A percentile compares a stretch with the other conserved stretches of the same genome.
These are phyloP conservation scores for Drosophila ironensis DNA, from an alignment of 1,140 invertebrate genomes.

Conservation along the genomic window DNA sequence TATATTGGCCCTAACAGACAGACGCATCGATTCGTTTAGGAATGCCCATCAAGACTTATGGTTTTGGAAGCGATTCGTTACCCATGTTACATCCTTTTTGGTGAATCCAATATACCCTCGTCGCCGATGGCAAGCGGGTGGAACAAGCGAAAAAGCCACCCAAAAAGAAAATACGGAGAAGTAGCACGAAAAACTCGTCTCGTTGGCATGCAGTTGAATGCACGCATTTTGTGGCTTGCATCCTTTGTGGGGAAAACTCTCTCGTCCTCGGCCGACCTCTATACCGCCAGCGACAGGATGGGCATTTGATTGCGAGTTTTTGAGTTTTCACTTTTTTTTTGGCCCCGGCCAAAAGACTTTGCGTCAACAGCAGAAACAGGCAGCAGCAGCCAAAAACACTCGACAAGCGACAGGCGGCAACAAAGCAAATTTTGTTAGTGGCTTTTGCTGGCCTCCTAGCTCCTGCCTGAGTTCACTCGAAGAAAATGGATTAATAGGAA, in stretches of 20 bases:
- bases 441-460: slow-evolving; percentile 49
- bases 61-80: no score
- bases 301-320: slow-evolving; percentile 51
- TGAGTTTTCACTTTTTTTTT: slow-evolving; percentile 16
- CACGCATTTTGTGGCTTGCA: slow-evolving; percentile 63
- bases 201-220: slow-evolving; percentile 65
- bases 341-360: slow-evolving; percentile 54
- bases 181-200: background rate
- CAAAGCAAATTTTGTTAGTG: slow-evolving; percentile 72
- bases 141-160: background rate
- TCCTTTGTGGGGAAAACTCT: slow-evolving; percentile 43
- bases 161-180: background rate
- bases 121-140: no score
- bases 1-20: no score
- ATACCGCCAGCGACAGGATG: slow-evolving; percentile 18
- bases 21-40: no score
- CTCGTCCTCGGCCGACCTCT: no score
- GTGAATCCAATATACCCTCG: no score
- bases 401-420: slow-evolving; percentile 63
- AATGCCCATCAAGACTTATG: no score
- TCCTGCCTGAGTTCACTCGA: slow-evolving; percentile 9
- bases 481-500: no score
- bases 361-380: slow-evolving; percentile 63
- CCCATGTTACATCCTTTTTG: no score
- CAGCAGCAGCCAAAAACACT: slow-evolving; percentile 58